A percentile compares a stretch with the other conserved stretches of the same genome.
These are phyloP conservation scores for Aplocera efformata DNA, from an alignment of 2,888 invertebrate genomes.

Conservation along the genomic window DNA sequence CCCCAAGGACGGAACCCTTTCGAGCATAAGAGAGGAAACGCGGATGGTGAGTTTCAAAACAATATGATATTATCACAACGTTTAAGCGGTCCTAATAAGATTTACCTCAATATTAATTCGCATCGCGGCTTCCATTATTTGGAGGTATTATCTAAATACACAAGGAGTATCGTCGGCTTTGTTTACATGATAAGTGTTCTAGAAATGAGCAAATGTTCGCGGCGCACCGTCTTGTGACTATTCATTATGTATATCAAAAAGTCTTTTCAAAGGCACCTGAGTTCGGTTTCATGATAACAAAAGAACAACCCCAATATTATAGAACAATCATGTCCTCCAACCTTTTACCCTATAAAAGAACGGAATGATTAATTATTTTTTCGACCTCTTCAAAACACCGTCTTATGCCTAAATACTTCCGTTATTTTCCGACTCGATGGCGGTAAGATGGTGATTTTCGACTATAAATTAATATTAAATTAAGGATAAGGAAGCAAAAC, in stretches of 20 bases:
- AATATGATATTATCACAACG: constrained; percentile 78
- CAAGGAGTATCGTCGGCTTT: constrained; percentile 49
- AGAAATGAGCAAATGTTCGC: constrained; percentile 38
- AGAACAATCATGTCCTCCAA: constrained; percentile 72
- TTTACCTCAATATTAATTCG: constrained; percentile 79
- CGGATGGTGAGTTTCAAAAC: constrained; percentile 76
- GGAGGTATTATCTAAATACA: constrained; percentile 69
- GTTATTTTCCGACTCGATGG: constrained; percentile 77
- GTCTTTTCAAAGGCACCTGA: constrained; percentile 29
- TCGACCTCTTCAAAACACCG: constrained; percentile 78
- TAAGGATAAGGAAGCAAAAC: constrained; percentile 59
- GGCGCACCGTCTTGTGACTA: constrained; percentile 41
- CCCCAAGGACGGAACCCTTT: constrained; percentile 73
- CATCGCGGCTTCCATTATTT: constrained; percentile 75
- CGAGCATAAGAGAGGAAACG: constrained; percentile 73
- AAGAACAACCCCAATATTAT: constrained; percentile 64
- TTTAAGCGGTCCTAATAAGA: constrained; percentile 79
- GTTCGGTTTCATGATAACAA: constrained; percentile 54
- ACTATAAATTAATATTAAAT: constrained; percentile 75
- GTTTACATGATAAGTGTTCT: constrained; percentile 40
- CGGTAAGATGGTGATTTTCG: constrained; percentile 68
- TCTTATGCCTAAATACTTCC: constrained; percentile 78
- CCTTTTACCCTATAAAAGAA: constrained; percentile 73
- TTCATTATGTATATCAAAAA: constrained; percentile 29
- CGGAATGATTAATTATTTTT: constrained; percentile 76